A percentile compares a stretch with the other conserved stretches of the same genome.
Evolutionary conservation across 2,113 vertebrate genomes (phyloP).

Genomic region (Microtus montanus): DNA sequence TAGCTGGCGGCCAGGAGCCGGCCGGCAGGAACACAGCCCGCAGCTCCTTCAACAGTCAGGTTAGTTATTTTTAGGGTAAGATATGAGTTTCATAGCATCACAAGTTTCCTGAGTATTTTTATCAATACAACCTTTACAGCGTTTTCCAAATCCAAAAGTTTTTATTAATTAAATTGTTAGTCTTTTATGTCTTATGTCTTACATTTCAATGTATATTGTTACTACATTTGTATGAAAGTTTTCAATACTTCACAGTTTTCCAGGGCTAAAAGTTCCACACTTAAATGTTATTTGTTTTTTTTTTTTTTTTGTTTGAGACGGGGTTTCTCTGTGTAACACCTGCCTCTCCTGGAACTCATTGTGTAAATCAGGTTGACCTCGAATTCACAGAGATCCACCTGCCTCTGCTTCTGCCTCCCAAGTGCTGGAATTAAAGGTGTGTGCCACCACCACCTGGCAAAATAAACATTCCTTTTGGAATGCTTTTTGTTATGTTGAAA

Average conservation of each 20-base stretch:
- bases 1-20: too few species aligned
- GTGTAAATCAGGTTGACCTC: too few species aligned
- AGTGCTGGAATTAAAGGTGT: too few species aligned
- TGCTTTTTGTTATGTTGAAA: conserved; percentile 43
- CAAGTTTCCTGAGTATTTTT: conserved; percentile 63
- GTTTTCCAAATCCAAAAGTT: conserved; percentile 43
- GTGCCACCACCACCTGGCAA: too few species aligned
- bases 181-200: conserved; percentile 53
- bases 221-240: conserved; percentile 58
- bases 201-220: conserved; percentile 58
- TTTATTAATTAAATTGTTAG: conserved; percentile 22
- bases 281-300: not conserved
- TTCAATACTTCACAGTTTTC: conserved; percentile 28
- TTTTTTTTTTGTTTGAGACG: too few species aligned
- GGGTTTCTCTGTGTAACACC: too few species aligned
- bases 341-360: too few species aligned
- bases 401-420: too few species aligned
- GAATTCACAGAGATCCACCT: too few species aligned
- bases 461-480: conserved; percentile 32
- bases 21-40: rapidly evolving
- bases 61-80: conserved; percentile 65
- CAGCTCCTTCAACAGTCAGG: too few species aligned
- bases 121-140: conserved; percentile 58
- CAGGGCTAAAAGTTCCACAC: not conserved
- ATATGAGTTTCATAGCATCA: conserved; percentile 60